Evolutionary conservation across 2,888 invertebrate genomes (phyloP).

Genomic region (Pecten maximus): DNA sequence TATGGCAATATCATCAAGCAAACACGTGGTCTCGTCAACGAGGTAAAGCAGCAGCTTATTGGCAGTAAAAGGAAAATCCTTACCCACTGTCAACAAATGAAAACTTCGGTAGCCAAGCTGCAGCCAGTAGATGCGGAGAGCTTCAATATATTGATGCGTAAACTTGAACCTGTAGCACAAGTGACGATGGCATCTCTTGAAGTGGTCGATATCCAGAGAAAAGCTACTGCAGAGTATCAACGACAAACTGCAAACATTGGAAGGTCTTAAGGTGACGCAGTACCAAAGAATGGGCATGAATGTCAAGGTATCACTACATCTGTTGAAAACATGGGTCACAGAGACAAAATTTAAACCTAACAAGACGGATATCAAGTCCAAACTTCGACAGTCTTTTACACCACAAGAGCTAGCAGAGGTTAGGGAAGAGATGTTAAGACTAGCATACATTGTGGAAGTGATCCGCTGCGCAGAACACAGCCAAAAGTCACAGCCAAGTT

Average conservation of each 20-base stretch:
- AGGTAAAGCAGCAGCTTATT: not conserved
- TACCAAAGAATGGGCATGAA: not conserved
- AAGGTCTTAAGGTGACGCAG: not conserved
- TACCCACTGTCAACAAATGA: not conserved
- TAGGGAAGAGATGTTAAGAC: not conserved
- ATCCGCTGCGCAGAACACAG: constrained; percentile 19
- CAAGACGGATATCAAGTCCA: not conserved
- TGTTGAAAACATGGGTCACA: not conserved
- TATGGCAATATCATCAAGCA: constrained; percentile 37
- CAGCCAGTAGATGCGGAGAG: not conserved
- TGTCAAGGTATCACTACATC: not conserved
- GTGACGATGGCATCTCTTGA: constrained; percentile 29
- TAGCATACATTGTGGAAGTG: not conserved
- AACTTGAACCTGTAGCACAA: not conserved
- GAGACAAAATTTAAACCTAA: not conserved
- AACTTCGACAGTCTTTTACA: not conserved
- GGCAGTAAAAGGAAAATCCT: constrained; percentile 14
- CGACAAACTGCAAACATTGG: not conserved
- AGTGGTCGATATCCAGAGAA: not conserved
- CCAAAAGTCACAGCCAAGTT: not conserved
- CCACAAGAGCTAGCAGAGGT: not conserved
- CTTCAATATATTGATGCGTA: not conserved
- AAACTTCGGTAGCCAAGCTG: not conserved
- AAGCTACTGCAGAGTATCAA: not conserved
- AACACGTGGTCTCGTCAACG: not conserved